Base-by-base conservation (phyloP, 2,113 vertebrate species). In the Stictonetta naevosa region DNA sequence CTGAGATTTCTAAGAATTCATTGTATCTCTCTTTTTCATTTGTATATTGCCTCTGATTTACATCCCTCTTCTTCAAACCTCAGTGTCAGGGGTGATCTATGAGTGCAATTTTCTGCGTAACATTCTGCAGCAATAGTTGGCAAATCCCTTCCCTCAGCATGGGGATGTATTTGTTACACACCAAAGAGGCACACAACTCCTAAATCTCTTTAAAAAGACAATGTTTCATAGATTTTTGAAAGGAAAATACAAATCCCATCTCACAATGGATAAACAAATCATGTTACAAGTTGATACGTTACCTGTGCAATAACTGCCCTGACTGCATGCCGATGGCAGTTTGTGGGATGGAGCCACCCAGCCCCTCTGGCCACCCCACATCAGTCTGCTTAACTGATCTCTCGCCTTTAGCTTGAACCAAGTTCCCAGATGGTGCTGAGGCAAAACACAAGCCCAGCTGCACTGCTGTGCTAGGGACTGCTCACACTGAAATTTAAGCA, bases 81-180 rank as follows among this genome's bases (percentile, higher is more conserved):
- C 75, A 46, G 21, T 66, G 73, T 86, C 58, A 80, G 46, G 55
- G 22, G 56, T 93, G 88, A 96, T 78, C 88, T 96, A 96, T 1
- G 53, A 84, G 44, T 50, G 48, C 68, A 93, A 92, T 96, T 92
- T 96, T 88, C 76, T 71, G 38, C 15, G 19, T 64, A 48, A 94
- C 86, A 79, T 92, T 92, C 82, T 94, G 93, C 79, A 84, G 86
- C 66, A 67, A 58, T 64, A 84, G 58, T 23, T 92, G 91, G 80
- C 88, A 93, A 92, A 90, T 81, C 64, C 52, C 56, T 88, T 88
- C n/a, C 56, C 64, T 86, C 72, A 58, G 69, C 53, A 48, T 40
- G 9, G 26, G 44, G 66, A 64, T n/a, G 22, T 48, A 50, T 76
- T 82, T 34, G 90, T 92, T 50, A 75, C 7, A 28, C 48, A 60